Evolutionary conservation across 2,888 invertebrate genomes (phyloP), one percentile per base, ranked within the genome.

Genomic region (Thelaira solivaga): DNA sequence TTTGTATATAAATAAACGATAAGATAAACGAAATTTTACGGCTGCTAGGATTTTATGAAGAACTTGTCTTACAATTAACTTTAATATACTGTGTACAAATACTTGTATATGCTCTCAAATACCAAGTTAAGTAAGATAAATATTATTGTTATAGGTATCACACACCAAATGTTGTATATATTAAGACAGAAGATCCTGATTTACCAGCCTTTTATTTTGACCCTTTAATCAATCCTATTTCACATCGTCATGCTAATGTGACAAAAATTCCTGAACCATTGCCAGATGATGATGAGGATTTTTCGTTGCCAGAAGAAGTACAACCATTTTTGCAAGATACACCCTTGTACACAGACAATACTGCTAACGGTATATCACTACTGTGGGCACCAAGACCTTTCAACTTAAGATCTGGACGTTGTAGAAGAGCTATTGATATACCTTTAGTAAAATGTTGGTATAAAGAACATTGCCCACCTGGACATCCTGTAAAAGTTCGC

Each of bases 181-280:
- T 99, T 85, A 99, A 99, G 91, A 99, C 99, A 0, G 99, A 99
- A 90, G 99, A 99, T 92, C 99, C 99, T 6, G 99, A 99, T 90
- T 91, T 99, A 69, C 99, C 99, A 34, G 99, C 99, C 0, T 99
- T 99, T 90, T 99, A 99, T 89, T 99, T 99, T 90, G 99, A 99
- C 91, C 99, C 99, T 0, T 91, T 99, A 53, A 99, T 99, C 87
- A 99, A 99, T 90, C 99, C 99, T 0, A 99, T 99, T 83, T 97
- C 99, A 1, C 98, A 98, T 87, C 92, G 97, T 64, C 96, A 97
- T 89, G 93, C 96, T 0, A 86, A 83, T 73, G 92, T 95, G 0
- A 65, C 61, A 13, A 96, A 96, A 88, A 91, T 92, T 85, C 89
- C 94, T 51, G 98, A 98, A 86, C 96, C 96, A 0, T 89, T 96